A percentile compares a stretch with the other conserved stretches of the same genome.
phyloP scores from a whole-genome alignment of 2,797 vertebrate species.

The Aphelocoma californica region DNA sequence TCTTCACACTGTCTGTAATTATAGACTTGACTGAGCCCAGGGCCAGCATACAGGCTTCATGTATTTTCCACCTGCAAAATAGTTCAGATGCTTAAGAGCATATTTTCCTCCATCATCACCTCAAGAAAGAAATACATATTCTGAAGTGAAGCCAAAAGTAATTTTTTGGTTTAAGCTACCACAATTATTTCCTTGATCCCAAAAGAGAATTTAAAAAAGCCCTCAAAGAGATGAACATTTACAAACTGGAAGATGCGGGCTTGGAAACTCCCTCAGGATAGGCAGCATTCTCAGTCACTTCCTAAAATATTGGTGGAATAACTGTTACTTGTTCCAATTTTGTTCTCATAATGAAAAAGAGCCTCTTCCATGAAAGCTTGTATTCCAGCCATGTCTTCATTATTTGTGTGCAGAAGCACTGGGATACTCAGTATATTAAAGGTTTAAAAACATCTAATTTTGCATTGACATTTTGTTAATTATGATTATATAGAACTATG shows the following conservation, averaged over 20 bases:
- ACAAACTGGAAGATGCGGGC: not conserved
- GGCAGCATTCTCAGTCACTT: not conserved
- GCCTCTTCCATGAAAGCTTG: not conserved
- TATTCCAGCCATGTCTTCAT: not conserved
- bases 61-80: slow-evolving; percentile 92
- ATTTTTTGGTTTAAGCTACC: not conserved
- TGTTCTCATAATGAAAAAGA: not conserved
- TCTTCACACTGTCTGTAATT: slow-evolving; percentile 95
- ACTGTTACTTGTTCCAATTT: not conserved
- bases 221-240: not conserved
- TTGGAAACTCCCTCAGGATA: not conserved
- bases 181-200: not conserved
- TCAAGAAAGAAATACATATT: not conserved
- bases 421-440: not conserved
- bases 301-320: not conserved
- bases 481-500: not conserved
- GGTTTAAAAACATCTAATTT: not conserved
- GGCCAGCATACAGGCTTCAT: slow-evolving; percentile 97
- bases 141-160: not conserved
- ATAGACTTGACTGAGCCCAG: slow-evolving; percentile 95
- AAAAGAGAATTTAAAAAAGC: not conserved
- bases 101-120: not conserved
- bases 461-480: not conserved
- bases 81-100: not conserved
- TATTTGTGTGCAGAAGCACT: not conserved